Evolutionary conservation across 2,888 invertebrate genomes (phyloP), one percentile per base, ranked within the genome.

Genomic region (Platycheirus albimanus): DNA sequence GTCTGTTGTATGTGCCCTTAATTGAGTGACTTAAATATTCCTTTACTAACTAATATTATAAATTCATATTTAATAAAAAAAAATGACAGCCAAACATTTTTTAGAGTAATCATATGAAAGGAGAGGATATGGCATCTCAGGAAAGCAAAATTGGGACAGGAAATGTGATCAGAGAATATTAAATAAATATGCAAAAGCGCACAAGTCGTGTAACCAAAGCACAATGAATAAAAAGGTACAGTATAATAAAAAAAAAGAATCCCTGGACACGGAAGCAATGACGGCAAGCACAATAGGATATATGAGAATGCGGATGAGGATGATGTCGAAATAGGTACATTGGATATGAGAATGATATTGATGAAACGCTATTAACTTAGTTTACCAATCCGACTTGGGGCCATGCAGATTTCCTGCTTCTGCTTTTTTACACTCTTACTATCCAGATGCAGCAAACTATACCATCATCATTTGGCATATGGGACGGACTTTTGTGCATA

Each of bases 341-440:
- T 47, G 11, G 47, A 11, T 33, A 69, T 11, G 61, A 61, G 10
- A 61, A 49, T 43, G 63, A 58, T 47, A 63, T 38, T 64, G 51
- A 70, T 45, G 51, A 49, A 80, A 52, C 56, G 58, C 75, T 70
- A 64, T 76, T 80, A 80, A 80, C 76, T 80, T 64, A 75, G 52
- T 70, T 80, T 64, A 45, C 75, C 70, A 47, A 20, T 20, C 11
- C 51, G 24, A 24, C 36, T 38, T 33, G 49, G 43, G 43, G 56
- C 49, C 58, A 45, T 52, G 71, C 17, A 76, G 75, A 64, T 80
- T 51, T 80, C 56, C 63, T 63, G 69, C 64, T 52, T 58, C n/a
- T n/a, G n/a, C n/a, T n/a, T 33, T 80, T 51, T 56, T 75, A 43
- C 64, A 49, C 63, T 56, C 33, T 69, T 51, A 67, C 64, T 54